phyloP scores from a whole-genome alignment of 2,888 invertebrate genomes.

The Ecdyonurus torrentis region DNA sequence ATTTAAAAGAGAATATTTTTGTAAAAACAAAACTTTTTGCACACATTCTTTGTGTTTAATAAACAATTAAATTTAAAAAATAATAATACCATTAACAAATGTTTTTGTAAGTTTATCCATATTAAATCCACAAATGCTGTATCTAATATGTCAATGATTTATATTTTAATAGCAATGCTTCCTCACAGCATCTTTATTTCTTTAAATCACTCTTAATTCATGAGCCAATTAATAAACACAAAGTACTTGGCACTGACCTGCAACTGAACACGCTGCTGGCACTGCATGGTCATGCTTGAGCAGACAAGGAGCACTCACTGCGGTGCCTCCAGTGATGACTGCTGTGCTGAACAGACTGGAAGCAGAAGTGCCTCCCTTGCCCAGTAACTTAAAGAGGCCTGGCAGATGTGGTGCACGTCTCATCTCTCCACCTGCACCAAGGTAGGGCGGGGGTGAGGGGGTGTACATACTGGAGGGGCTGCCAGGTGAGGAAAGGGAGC shows the following conservation, averaged over 20 bases:
- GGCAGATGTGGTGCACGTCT: neutral
- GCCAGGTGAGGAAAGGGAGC: slow-evolving; percentile 24
- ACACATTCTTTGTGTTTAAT: too few relatives aligned
- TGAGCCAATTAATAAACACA: too few relatives aligned
- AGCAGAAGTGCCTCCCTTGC: slow-evolving; percentile 47
- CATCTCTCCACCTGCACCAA: slow-evolving; percentile 1
- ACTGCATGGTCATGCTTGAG: slow-evolving; percentile 20
- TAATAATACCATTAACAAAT: too few relatives aligned
- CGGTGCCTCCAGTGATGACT: slow-evolving; percentile 61
- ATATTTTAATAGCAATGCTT: too few relatives aligned
- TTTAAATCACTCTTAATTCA: too few relatives aligned
- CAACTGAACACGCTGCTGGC: slow-evolving; percentile 50
- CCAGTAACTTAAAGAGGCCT: slow-evolving; percentile 49
- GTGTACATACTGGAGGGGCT: slow-evolving; percentile 25
- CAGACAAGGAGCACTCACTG: neutral
- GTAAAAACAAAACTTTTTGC: too few relatives aligned
- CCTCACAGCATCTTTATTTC: too few relatives aligned
- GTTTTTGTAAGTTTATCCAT: too few relatives aligned
- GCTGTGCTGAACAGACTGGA: slow-evolving; percentile 90
- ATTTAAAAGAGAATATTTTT: too few relatives aligned
- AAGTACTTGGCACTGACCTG: slow-evolving; percentile 51
- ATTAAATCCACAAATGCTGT: too few relatives aligned
- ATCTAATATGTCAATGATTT: too few relatives aligned
- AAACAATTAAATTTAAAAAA: too few relatives aligned
- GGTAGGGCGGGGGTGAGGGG: slow-evolving; percentile 11